Evolutionary conservation across 2,888 invertebrate genomes (phyloP), one percentile per base, ranked within the genome.

Genomic region (Dryobotodes eremita): DNA sequence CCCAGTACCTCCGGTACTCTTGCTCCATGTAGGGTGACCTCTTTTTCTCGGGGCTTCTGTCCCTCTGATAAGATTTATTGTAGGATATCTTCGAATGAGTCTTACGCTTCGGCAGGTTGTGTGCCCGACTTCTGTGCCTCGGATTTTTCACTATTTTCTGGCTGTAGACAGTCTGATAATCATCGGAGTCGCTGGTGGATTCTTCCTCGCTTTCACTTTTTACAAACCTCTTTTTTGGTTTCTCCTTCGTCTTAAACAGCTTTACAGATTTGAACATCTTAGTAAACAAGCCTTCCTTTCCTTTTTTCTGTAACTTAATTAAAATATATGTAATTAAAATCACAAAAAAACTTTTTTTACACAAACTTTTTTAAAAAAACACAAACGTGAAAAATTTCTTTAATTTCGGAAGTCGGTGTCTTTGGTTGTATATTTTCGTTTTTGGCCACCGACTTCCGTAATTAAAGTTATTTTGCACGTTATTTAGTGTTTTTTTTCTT

Each of bases 151-250:
- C 86, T 50, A 83, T 82, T 61, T 91, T 92, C 65, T 94, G 92
- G 71, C 94, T 95, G 84, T 93, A 94, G 6, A 95, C 83, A 0
- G 95, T 95, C 80, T 92, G 91, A 83, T 94, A 94, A 71, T 94
- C 94, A 36, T 94, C 95, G 0, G 94, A 94, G 77, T 94, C 93
- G 68, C 89, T 92, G 0, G 81, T 87, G 8, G 62, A 26, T 90
- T 92, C n/a, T 84, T 86, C 73, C 80, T 89, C 88, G 17, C 78
- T 82, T 15, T 86, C 89, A n/a, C 48, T 62, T 61, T 85, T 84
- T 8, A 80, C 75, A 42, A 79, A 79, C 26, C 64, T 78, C 36
- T 81, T 85, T 48, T 74, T 85, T 46, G 64, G 17, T 36, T 84
- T 89, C 50, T 89, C 90, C 78, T 89, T 94, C 11, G 89, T 84